A percentile compares a stretch with the other conserved stretches of the same genome.
phyloP scores from a whole-genome alignment of 2,113 vertebrate genomes.

The Hyperopisus bebe region DNA sequence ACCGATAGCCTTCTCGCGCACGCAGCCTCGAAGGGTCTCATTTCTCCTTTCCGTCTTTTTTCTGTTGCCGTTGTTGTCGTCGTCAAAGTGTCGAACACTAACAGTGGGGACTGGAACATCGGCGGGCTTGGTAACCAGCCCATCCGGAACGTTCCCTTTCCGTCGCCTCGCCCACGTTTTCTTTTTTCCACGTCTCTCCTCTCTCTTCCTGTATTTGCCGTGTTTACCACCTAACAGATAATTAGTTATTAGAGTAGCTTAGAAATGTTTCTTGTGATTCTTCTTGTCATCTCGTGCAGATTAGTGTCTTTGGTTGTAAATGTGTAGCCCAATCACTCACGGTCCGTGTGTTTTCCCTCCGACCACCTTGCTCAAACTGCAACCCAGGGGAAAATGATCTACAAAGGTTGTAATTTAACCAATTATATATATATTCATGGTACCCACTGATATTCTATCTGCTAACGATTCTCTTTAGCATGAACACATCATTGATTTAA shows the following conservation, averaged over 20 bases:
- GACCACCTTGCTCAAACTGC: slow-evolving; percentile 29
- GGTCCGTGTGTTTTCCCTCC: not conserved
- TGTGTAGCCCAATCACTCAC: not conserved
- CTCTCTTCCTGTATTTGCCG: not conserved
- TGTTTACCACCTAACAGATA: not conserved
- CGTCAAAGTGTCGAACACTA: not conserved
- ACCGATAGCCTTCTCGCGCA: slow-evolving; percentile 43
- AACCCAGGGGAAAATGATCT: slow-evolving; percentile 20
- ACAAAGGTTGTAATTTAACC: slow-evolving; percentile 31
- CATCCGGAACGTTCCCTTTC: not conserved
- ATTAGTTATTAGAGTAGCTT: not conserved
- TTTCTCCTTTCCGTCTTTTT: slow-evolving; percentile 9
- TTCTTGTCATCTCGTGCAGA: not conserved
- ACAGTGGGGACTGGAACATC: not conserved
- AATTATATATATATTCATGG: slow-evolving; percentile 22
- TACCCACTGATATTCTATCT: slow-evolving; percentile 14
- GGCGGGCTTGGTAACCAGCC: not conserved
- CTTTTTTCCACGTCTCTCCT: not conserved
- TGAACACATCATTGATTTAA: slow-evolving; percentile 21
- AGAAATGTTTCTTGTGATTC: not conserved
- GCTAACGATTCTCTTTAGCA: slow-evolving; percentile 20
- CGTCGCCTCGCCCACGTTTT: not conserved
- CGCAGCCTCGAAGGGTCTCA: slow-evolving; percentile 39
- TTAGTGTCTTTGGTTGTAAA: not conserved
- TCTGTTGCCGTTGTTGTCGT: slow-evolving; percentile 24